Evolutionary conservation across 2,888 invertebrate genomes (phyloP), one percentile per base, ranked within the genome.

Genomic region (Calameuta filiformis): DNA sequence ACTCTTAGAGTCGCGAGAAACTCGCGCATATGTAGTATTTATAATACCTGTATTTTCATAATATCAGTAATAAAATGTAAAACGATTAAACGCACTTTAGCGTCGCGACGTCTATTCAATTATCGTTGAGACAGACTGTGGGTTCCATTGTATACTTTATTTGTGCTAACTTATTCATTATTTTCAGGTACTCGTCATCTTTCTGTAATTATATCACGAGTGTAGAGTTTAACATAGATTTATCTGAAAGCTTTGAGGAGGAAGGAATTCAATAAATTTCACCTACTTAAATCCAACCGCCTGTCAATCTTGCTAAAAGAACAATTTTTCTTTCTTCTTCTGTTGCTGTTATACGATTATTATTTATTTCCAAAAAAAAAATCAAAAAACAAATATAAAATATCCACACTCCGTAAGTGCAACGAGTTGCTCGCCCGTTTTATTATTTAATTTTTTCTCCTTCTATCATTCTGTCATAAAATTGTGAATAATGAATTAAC

Each of bases 1-100:
- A 56, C 1, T 56, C 56, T 56, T 56, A 56, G 23, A 56, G 56
- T 56, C 23, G 56, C 56, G 56, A 56, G 23, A 56, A 73, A 79
- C 68, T 82, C 78, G 76, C 85, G 82, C 79, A 83, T 83, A 80
- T 77, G 77, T 87, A 86, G 84, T 87, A 89, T 87, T 89, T 88
- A 87, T 88, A 87, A 87, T 84, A 87, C 87, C 88, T 91, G 90
- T 91, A 90, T 89, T 90, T 90, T 89, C 88, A 82, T 91, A 90
- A 88, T 85, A 83, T 86, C 84, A 85, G 85, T 82, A 91, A 90
- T 90, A 90, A 90, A 90, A 83, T 85, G 79, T 78, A 71, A 79
- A 80, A 71, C 23, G 56, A 56, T 56, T 56, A 56, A 56, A 56
- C 23, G 56, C 56, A 56, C 56, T 56, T 23, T 56, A 9, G 56